These are phyloP conservation scores for Dendrolimus houi DNA, from an alignment of 2,888 invertebrate species.

Conservation along the genomic window DNA sequence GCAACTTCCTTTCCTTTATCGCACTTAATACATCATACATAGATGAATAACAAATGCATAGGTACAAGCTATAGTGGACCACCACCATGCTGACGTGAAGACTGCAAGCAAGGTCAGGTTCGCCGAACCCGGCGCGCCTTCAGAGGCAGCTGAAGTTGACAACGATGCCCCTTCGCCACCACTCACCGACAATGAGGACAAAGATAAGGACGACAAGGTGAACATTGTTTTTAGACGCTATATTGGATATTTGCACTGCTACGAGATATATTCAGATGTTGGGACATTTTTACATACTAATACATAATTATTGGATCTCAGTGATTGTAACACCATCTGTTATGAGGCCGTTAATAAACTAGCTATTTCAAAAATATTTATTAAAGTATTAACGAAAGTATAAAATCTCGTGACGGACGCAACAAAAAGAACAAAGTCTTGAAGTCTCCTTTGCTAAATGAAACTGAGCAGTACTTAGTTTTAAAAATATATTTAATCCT, in stretches of 20 bases:
- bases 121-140: constrained; percentile 81
- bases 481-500: no score
- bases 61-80: constrained; percentile 96
- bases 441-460: no score
- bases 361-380: background rate
- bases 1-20: no score
- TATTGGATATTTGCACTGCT: background rate
- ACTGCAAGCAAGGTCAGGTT: constrained; percentile 91
- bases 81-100: constrained; percentile 89
- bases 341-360: no score
- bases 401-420: background rate
- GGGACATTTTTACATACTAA: no score
- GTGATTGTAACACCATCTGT: background rate
- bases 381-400: background rate
- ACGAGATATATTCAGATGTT: background rate
- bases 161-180: constrained; percentile 68
- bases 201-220: constrained; percentile 71
- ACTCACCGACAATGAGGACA: constrained; percentile 59
- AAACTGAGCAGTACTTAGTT: no score
- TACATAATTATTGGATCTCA: no score
- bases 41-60: constrained; percentile 37
- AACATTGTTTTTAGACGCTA: constrained; percentile 21
- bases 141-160: constrained; percentile 34
- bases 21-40: background rate
- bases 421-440: background rate